A percentile compares a stretch with the other conserved stretches of the same genome.
Evolutionary conservation across 1,140 invertebrate genomes (phyloP).

Genomic region (Eueides isabella): DNA sequence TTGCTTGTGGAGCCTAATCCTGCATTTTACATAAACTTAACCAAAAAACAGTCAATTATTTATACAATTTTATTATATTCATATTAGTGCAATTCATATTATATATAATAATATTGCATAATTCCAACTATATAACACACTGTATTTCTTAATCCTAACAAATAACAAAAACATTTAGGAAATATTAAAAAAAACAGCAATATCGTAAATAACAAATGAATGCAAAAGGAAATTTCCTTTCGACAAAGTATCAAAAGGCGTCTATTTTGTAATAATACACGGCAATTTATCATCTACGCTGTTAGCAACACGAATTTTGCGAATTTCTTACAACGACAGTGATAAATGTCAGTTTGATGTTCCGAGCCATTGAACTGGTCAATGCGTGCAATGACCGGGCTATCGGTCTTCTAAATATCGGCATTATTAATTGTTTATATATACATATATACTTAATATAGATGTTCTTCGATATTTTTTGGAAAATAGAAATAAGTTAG

Average conservation of each 20-base stretch:
- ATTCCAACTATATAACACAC: too few relatives aligned
- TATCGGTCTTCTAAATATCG: background rate
- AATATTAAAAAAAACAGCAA: background rate
- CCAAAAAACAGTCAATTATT: too few relatives aligned
- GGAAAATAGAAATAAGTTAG: background rate
- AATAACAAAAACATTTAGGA: background rate
- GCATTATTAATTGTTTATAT: background rate
- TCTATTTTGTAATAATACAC: background rate
- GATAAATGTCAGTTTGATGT: conserved; percentile 24
- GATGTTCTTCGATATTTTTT: background rate
- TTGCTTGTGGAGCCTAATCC: too few relatives aligned
- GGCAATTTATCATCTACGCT: conserved; percentile 3
- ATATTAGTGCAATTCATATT: background rate
- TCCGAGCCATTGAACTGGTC: conserved; percentile 22
- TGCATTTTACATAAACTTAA: too few relatives aligned
- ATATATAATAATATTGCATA: too few relatives aligned
- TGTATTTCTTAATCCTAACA: background rate
- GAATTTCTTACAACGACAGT: conserved; percentile 23
- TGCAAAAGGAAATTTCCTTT: conserved; percentile 2
- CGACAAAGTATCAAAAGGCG: background rate
- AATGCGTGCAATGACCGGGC: background rate
- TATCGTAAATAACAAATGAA: background rate
- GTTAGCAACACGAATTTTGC: conserved; percentile 6
- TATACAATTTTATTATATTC: too few relatives aligned
- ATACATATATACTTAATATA: background rate